These are phyloP conservation scores for Pyrgilauda ruficollis DNA, from an alignment of 2,113 vertebrate genomes.

Conservation along the genomic window DNA sequence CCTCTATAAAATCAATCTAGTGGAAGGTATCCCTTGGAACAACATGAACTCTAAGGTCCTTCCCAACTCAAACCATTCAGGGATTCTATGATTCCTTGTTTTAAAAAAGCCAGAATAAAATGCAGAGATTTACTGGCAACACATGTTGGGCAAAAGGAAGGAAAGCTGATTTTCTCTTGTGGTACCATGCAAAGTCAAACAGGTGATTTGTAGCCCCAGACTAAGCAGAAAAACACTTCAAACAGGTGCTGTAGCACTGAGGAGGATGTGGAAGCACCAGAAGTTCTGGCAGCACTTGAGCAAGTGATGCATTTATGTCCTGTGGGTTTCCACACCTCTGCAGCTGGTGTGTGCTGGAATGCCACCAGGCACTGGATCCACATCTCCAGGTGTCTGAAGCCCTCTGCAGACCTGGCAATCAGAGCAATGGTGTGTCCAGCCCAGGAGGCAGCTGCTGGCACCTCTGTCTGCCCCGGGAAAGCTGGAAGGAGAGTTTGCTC, in stretches of 20 bases:
- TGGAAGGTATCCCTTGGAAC: neutral
- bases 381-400: neutral
- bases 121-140: neutral
- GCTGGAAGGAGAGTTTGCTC: neutral
- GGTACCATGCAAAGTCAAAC: neutral
- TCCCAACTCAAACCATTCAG: neutral
- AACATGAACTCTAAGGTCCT: neutral
- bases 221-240: neutral
- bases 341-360: neutral
- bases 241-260: neutral
- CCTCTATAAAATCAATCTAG: neutral
- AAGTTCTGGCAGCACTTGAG: neutral
- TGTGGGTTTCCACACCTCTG: neutral
- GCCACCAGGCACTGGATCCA: neutral
- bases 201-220: neutral
- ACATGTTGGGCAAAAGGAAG: neutral
- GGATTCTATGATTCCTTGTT: neutral
- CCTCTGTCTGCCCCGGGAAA: neutral
- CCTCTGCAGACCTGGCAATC: neutral
- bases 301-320: neutral
- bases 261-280: neutral
- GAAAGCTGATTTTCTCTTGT: neutral
- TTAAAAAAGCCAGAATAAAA: neutral
- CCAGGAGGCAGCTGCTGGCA: neutral
- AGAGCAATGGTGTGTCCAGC: accelerated